Conservation (phyloP, 2,797 vertebrate genomes). For the Aulostomus chinensis region DNA sequence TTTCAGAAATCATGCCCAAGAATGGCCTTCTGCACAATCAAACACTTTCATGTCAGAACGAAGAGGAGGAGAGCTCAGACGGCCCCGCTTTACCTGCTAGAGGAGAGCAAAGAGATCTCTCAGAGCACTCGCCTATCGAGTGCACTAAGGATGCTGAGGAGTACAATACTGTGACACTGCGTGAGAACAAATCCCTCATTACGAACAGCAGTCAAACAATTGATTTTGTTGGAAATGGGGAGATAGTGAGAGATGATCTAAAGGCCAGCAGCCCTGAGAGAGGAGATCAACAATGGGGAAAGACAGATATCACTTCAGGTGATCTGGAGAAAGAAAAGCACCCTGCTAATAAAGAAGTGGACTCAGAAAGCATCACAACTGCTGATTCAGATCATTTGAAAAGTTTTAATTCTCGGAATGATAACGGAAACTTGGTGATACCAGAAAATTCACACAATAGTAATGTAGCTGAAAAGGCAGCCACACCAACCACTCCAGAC, state of each 20-base stretch:
- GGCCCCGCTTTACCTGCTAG: constrained; percentile 75
- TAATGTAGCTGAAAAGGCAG: constrained; percentile 20
- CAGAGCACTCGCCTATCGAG: constrained; percentile 33
- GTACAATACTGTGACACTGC: constrained; percentile 42
- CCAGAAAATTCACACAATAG: constrained; percentile 21
- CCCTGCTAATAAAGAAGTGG: constrained; percentile 1
- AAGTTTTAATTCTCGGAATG: constrained; percentile 12
- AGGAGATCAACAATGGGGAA: constrained; percentile 26
- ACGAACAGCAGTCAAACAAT: constrained; percentile 29
- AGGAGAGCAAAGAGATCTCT: constrained; percentile 50
- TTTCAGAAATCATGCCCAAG: constrained; percentile 79
- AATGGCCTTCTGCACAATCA: constrained; percentile 76
- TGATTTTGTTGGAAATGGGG: constrained; percentile 44
- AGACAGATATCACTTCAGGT: constrained; percentile 8
- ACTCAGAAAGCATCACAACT: constrained; percentile 12
- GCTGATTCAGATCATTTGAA: constrained; percentile 37
- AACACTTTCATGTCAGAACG: constrained; percentile 54
- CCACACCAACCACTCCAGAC: constrained; percentile 64
- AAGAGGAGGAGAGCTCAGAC: constrained; percentile 63
- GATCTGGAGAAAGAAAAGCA: constrained; percentile 15
- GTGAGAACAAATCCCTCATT: constrained; percentile 35
- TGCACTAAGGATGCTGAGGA: constrained; percentile 32
- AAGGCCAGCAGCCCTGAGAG: constrained; percentile 23
- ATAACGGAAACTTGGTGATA: constrained; percentile 25
- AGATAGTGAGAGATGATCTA: constrained; percentile 39